Conservation (phyloP, 2,797 vertebrate species). For the Cirrhinus mrigala region DNA sequence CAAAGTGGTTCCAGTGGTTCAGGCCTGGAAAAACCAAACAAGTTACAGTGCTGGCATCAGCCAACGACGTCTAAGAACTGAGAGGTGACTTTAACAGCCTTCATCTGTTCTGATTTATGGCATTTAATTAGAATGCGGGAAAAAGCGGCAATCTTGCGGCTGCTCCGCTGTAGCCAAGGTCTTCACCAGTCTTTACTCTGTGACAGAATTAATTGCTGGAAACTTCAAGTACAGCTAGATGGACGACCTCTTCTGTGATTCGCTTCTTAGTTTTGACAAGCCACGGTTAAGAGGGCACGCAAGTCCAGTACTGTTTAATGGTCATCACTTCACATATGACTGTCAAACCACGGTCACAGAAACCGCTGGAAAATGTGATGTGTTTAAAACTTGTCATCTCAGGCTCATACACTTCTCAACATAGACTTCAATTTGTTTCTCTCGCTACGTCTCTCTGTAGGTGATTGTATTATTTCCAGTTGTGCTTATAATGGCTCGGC, state of each 20-base stretch:
- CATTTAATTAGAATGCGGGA: constrained; percentile 53
- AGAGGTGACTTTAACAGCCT: constrained; percentile 28
- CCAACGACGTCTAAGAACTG: not conserved
- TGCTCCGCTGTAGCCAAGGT: constrained; percentile 11
- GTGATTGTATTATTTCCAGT: constrained; percentile 40
- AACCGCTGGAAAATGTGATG: constrained; percentile 28
- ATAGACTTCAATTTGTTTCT: constrained; percentile 23
- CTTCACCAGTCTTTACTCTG: constrained; percentile 3
- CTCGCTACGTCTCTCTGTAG: constrained; percentile 11
- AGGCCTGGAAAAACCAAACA: constrained; percentile 40
- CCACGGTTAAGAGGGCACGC: constrained; percentile 1
- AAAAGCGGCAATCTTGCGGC: constrained; percentile 20
- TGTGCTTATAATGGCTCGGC: constrained; percentile 42
- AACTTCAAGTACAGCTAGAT: constrained; percentile 24
- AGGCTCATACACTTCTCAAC: constrained; percentile 12
- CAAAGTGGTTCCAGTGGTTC: not conserved
- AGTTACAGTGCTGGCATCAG: constrained; percentile 42
- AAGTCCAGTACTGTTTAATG: constrained; percentile 13
- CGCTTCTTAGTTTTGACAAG: constrained; percentile 25
- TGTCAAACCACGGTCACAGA: constrained; percentile 22
- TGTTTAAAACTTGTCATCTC: constrained; percentile 34
- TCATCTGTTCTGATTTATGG: constrained; percentile 51
- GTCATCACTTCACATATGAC: constrained; percentile 12
- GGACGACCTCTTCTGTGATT: constrained; percentile 4
- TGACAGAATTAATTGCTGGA: constrained; percentile 39